Evolutionary conservation across 2,113 vertebrate genomes (phyloP), one percentile per base, ranked within the genome.

Genomic region (Lophochroa leadbeateri): DNA sequence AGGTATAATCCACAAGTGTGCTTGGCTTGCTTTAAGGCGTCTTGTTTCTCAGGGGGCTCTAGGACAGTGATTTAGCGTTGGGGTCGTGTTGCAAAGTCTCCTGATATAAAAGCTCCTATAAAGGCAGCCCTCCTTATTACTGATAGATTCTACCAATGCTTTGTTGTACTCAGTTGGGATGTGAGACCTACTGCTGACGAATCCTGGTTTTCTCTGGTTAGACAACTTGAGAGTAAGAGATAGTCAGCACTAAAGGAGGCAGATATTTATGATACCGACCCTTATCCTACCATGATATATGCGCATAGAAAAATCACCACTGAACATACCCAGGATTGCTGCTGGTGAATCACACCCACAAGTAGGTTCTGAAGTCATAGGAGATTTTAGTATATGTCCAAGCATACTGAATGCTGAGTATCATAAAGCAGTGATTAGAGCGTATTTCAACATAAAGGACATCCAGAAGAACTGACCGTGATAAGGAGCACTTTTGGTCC

Each of bases 351-450:
- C 41, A 24, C 86, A 46, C 37, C n/a, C 37, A 61, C 28, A 63
- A 16, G 13, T 46, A 33, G 10, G 14, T 16, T 44, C 28, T 84
- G 53, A 81, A 91, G 41, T 47, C 35, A 27, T 5, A 47, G n/a
- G 18, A 57, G 6, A 5, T 69, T 91, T 75, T 67, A 16, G 27
- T 44, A 28, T n/a, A 49, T 15, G 24, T 18, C n/a, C 33, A 88
- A 77, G 27, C 37, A 39, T 31, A 69, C 4, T 11, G 27, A 85
- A 72, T 69, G 41, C 5, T 88, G 49, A 65, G 2, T 27, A 31
- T 37, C 10, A 19, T 24, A 52, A 46, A 67, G 7, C 7, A 67
- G 28, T 0, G 0, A 28, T 53, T 67, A 49, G 41, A 0, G 2
- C 6, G 9, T 61, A 69, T 76, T 69, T 86, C 35, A 81, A 15